Percentiles rank a stretch among this genome's conserved stretches.
Conservation (phyloP, 2,113 vertebrate species). For the Cettia cetti region DNA sequence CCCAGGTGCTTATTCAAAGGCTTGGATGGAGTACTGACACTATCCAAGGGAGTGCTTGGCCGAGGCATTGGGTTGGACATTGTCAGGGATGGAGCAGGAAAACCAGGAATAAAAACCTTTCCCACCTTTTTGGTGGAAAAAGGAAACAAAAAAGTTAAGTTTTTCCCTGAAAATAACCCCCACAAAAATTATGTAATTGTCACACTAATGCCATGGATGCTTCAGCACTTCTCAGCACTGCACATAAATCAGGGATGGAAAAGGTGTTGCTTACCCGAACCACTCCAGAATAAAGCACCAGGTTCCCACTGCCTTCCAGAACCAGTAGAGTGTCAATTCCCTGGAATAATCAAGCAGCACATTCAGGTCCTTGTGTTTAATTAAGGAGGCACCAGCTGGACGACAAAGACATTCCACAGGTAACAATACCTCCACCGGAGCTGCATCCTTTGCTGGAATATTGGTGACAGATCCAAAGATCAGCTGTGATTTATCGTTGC, state of each 20-base stretch:
- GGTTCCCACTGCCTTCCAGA: slow-evolving; percentile 88
- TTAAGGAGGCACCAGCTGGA: neutral
- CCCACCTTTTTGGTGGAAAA: slow-evolving; percentile 80
- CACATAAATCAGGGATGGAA: neutral
- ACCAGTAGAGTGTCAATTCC: slow-evolving; percentile 87
- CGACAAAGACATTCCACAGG: neutral
- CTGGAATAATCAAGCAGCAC: slow-evolving; percentile 60
- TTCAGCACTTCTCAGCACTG: neutral
- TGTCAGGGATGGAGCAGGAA: slow-evolving; percentile 82
- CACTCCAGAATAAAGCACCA: slow-evolving; percentile 93
- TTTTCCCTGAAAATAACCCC: neutral
- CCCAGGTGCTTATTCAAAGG: slow-evolving; percentile 82
- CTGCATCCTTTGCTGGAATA: slow-evolving; percentile 91
- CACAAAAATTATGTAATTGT: neutral
- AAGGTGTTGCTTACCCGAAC: slow-evolving; percentile 78
- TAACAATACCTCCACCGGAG: slow-evolving; percentile 73
- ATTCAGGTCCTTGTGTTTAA: neutral
- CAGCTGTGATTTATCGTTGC: slow-evolving; percentile 88
- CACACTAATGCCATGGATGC: neutral
- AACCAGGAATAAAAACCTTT: slow-evolving; percentile 90
- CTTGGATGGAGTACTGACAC: slow-evolving; percentile 83
- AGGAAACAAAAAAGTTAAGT: neutral
- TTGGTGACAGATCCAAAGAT: slow-evolving; percentile 90
- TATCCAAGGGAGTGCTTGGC: slow-evolving; percentile 80
- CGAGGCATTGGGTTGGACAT: slow-evolving; percentile 80